Evolutionary conservation across 2,113 vertebrate species (phyloP).

Genomic region (Chaetops frenatus): DNA sequence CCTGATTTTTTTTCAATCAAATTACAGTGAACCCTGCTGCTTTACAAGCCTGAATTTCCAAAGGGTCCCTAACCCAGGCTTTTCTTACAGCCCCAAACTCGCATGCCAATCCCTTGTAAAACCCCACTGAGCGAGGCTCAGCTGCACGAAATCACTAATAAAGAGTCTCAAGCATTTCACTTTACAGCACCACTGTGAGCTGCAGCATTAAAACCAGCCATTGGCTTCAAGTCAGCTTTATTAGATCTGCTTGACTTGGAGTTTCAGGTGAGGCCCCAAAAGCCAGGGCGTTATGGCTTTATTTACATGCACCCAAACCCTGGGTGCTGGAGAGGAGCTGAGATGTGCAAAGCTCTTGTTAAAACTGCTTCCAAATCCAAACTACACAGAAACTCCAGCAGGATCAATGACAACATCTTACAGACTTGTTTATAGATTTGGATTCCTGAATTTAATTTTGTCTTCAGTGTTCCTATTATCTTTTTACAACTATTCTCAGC

Average conservation of each 20-base stretch:
- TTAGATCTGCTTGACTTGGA: constrained; percentile 63
- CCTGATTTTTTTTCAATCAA: constrained; percentile 59
- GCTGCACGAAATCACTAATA: constrained; percentile 74
- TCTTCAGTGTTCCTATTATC: background rate
- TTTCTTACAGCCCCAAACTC: constrained; percentile 56
- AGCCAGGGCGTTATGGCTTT: background rate
- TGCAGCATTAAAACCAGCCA: constrained; percentile 44
- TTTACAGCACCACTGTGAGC: constrained; percentile 71
- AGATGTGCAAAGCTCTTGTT: background rate
- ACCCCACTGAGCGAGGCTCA: constrained; percentile 73
- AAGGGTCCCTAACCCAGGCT: constrained; percentile 29
- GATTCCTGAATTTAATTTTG: background rate
- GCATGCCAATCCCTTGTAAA: constrained; percentile 61
- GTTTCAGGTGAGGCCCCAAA: constrained; percentile 59
- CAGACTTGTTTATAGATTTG: background rate
- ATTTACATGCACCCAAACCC: background rate
- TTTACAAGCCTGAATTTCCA: constrained; percentile 65
- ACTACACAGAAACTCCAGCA: background rate
- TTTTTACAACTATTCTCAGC: background rate
- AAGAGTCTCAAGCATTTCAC: constrained; percentile 72
- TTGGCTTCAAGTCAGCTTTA: constrained; percentile 67
- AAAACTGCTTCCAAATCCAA: background rate
- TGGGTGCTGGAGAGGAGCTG: background rate
- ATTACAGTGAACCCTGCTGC: constrained; percentile 49
- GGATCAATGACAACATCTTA: background rate